Conservation (phyloP, 1,140 invertebrate species). For the Papilio xuthus region DNA sequence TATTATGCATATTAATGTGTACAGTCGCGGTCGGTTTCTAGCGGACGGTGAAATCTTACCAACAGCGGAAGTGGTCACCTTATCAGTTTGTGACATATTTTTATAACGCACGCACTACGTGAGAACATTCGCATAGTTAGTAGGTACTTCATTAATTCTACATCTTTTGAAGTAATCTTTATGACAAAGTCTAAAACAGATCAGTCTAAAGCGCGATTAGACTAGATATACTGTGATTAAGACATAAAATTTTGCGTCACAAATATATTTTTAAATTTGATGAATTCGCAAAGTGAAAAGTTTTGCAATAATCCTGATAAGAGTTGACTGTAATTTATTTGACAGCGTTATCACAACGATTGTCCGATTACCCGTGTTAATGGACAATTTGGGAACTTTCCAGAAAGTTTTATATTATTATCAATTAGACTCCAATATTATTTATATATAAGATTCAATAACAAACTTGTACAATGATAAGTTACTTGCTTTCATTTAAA, state of each 20-base stretch:
- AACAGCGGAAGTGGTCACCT: slow-evolving; percentile 66
- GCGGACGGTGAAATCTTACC: slow-evolving; percentile 57
- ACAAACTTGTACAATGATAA: not conserved
- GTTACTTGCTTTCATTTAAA: not conserved
- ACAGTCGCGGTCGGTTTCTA: slow-evolving; percentile 53
- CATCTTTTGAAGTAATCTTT: not conserved
- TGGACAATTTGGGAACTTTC: slow-evolving; percentile 14
- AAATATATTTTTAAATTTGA: not conserved
- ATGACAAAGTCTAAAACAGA: too few species aligned
- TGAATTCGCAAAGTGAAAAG: not conserved
- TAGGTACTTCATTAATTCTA: not conserved
- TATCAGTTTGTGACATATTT: slow-evolving; percentile 73
- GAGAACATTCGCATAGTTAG: slow-evolving; percentile 52
- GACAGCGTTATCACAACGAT: not conserved
- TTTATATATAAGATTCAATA: not conserved
- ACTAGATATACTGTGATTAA: not conserved
- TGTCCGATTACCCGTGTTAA: not conserved
- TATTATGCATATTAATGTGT: slow-evolving; percentile 33
- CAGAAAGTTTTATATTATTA: not conserved
- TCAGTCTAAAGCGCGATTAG: not conserved
- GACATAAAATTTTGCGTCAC: not conserved
- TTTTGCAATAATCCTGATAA: slow-evolving; percentile 8
- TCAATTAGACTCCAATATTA: not conserved
- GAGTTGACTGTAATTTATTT: not conserved
- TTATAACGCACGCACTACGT: slow-evolving; percentile 59